Percentiles rank a stretch among this genome's conserved stretches.
These are phyloP conservation scores for Microplitis deprimator DNA, from an alignment of 2,888 invertebrate genomes.

Conservation along the genomic window DNA sequence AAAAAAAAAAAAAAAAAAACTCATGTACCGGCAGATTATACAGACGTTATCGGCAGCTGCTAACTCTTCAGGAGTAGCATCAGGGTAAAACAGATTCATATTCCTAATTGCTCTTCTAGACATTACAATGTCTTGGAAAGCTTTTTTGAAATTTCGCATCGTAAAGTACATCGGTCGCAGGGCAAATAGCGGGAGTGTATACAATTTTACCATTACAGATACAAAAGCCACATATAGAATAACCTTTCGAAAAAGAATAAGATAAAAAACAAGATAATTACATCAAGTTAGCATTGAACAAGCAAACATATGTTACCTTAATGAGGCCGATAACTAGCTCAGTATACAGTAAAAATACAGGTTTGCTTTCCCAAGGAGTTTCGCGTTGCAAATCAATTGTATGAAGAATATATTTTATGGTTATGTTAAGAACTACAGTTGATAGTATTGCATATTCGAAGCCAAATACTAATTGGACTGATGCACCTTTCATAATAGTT, in stretches of 20 bases:
- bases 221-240: slow-evolving; percentile 92
- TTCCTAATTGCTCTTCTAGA: slow-evolving; percentile 96
- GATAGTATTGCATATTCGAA: slow-evolving; percentile 98
- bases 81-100: slow-evolving; percentile 98
- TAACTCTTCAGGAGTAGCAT: slow-evolving; percentile 94
- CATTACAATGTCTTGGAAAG: slow-evolving; percentile 96
- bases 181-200: slow-evolving; percentile 97
- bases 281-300: no score
- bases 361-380: slow-evolving; percentile 99
- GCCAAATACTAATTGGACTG: slow-evolving; percentile 98
- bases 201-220: slow-evolving; percentile 95
- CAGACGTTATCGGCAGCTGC: slow-evolving; percentile 96
- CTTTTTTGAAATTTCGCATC: slow-evolving; percentile 98
- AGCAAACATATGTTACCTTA: slow-evolving; percentile 72
- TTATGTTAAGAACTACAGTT: slow-evolving; percentile 92
- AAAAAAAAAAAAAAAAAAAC: slow-evolving; percentile 39
- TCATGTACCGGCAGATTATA: slow-evolving; percentile 88
- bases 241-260: slow-evolving; percentile 72
- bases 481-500: slow-evolving; percentile 93
- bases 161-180: slow-evolving; percentile 99
- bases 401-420: slow-evolving; percentile 91
- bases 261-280: background rate
- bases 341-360: slow-evolving; percentile 95
- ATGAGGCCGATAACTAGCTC: slow-evolving; percentile 94
- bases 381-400: slow-evolving; percentile 92